Evolutionary conservation across 2,888 invertebrate genomes (phyloP), one percentile per base, ranked within the genome.

Genomic region (Apodemia mormo): DNA sequence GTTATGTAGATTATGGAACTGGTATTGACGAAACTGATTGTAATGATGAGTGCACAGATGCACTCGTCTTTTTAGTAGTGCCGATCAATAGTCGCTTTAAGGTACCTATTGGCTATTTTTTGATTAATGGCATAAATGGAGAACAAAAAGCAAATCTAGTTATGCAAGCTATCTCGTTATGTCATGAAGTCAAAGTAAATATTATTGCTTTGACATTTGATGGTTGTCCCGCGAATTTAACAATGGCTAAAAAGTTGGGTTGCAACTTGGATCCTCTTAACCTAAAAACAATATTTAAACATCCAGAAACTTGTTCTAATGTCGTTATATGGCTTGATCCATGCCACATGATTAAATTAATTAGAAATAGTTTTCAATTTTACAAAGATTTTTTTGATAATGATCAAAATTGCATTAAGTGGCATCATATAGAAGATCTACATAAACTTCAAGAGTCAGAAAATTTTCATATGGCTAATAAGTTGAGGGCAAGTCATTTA

Each of bases 251-350:
- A 56, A 56, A 43, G 14, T 40, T 70, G 58, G 70, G 70, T 7
- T 68, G 68, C n/a, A 45, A 33, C 2, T 43, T 70, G 10, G 58
- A 65, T 40, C n/a, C 29, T 43, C 12, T n/a, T 30, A 67, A 65
- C 22, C 2, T 69, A 52, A 70, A 72, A 29, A 70, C 68, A 66
- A n/a, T n/a, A 54, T n/a, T 54, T n/a, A 69, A 68, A 65, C 69
- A 72, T 56, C 75, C 71, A 65, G n/a, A 33, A 33, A 52, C 70
- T 40, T 49, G 71, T 30, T 33, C 68, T 22, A 67, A 75, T 29
- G 72, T 77, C 33, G 75, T 74, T 14, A 71, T 76, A 22, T 75
- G 75, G 65, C 72, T 78, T 56, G 77, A 78, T 65, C 66, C 72
- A 6, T 70, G 72, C 56, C 78, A 76, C 64, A 75, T 74, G 71